Conservation (phyloP, 2,888 invertebrate species). For the Pseudanteris insignis region DNA sequence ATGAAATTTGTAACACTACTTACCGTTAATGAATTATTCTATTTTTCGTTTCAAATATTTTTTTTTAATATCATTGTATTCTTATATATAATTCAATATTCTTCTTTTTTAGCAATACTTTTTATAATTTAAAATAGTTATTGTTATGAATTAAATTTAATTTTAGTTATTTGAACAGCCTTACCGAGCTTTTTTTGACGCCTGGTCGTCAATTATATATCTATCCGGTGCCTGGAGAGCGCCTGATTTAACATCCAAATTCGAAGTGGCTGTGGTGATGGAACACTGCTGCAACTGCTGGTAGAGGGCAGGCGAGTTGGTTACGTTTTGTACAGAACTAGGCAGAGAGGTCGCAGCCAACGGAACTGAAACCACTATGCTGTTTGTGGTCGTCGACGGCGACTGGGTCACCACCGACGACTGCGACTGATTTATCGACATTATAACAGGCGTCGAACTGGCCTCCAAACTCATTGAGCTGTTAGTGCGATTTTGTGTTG, state of each 20-base stretch:
- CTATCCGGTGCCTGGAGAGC: constrained; percentile 66
- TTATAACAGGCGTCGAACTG: constrained; percentile 61
- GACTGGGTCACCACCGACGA: constrained; percentile 54
- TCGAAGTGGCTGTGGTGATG: constrained; percentile 52
- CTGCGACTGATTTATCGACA: constrained; percentile 59
- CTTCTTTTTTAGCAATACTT: not conserved
- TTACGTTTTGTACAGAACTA: constrained; percentile 54
- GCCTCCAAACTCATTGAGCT: constrained; percentile 52
- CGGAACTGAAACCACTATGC: constrained; percentile 75
- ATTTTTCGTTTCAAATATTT: no score
- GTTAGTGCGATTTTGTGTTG: constrained; percentile 51
- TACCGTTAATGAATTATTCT: no score
- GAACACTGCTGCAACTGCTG: constrained; percentile 63
- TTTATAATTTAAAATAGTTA: not conserved
- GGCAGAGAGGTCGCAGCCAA: constrained; percentile 68
- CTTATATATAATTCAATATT: not conserved
- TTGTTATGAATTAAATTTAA: not conserved
- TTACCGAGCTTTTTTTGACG: constrained; percentile 71
- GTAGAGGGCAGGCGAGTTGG: constrained; percentile 61
- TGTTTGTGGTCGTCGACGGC: constrained; percentile 60
- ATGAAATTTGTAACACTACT: no score
- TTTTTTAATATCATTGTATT: no score
- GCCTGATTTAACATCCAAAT: constrained; percentile 48
- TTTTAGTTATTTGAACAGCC: constrained; percentile 23
- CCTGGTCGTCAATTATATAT: constrained; percentile 60